phyloP scores from a whole-genome alignment of 2,113 vertebrate species.

The Alectura lathami region DNA sequence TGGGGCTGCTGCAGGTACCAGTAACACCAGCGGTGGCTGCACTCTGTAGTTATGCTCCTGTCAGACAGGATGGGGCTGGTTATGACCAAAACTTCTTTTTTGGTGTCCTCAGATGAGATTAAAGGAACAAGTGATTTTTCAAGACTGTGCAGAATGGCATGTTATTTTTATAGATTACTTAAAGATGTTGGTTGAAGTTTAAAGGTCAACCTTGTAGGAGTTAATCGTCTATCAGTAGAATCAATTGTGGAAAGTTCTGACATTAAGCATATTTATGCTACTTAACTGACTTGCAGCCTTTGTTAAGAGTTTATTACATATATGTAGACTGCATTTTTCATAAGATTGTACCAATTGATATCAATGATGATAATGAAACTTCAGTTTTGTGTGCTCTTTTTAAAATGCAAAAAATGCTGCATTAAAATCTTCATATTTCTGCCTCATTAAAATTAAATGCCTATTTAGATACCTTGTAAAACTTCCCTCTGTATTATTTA shows the following conservation, averaged over 20 bases:
- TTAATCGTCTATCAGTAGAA: conserved; percentile 48
- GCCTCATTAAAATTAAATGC: conserved; percentile 39
- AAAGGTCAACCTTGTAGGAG: conserved; percentile 55
- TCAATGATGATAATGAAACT: conserved; percentile 53
- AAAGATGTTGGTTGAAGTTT: conserved; percentile 19
- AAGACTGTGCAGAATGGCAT: not conserved
- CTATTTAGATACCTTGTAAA: not conserved
- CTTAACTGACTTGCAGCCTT: conserved; percentile 15
- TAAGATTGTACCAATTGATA: conserved; percentile 42
- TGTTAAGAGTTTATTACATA: conserved; percentile 56
- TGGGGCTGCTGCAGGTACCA: not conserved
- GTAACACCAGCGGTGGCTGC: fast-evolving
- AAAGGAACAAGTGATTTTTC: not conserved
- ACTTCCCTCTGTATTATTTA: not conserved
- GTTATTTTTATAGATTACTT: conserved; percentile 38
- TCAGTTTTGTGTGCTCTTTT: conserved; percentile 35
- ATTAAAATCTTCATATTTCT: conserved; percentile 43
- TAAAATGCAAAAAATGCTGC: conserved; percentile 32
- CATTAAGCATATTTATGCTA: conserved; percentile 33
- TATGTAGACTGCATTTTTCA: conserved; percentile 50
- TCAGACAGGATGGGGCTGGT: not conserved
- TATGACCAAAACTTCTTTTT: not conserved
- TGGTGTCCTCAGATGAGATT: not conserved
- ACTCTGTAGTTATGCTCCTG: not conserved
- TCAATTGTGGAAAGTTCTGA: conserved; percentile 47